Conservation (phyloP, 2,888 invertebrate genomes). For the Nasonovia ribisnigri region DNA sequence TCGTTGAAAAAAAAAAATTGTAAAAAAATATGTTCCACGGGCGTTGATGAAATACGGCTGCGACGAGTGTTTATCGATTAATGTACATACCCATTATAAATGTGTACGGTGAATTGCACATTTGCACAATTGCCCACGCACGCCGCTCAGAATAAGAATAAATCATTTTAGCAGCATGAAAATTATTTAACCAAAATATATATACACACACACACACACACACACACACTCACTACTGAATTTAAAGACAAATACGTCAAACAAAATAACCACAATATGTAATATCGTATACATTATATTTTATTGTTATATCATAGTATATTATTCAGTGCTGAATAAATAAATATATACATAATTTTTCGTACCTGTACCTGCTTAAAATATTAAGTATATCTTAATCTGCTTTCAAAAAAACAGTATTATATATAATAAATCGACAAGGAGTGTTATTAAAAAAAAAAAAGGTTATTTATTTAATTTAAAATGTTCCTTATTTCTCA, state of each 20-base stretch:
- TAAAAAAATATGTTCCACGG: neutral
- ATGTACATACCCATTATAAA: neutral
- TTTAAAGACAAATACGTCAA: neutral
- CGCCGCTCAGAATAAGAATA: neutral
- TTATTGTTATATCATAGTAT: neutral
- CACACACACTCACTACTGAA: neutral
- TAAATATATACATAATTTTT: neutral
- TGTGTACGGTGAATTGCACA: neutral
- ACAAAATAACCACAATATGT: neutral
- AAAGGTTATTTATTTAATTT: neutral
- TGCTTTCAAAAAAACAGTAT: neutral
- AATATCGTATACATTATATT: neutral
- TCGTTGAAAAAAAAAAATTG: neutral
- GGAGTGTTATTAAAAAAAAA: neutral
- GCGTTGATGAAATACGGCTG: neutral
- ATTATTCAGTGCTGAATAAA: neutral
- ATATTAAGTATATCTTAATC: neutral
- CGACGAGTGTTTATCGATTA: slow-evolving; percentile 5
- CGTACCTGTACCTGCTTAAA: neutral
- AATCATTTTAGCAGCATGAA: neutral
- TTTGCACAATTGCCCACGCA: neutral
- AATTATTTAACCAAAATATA: neutral
- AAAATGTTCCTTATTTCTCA: neutral
- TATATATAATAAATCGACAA: neutral
- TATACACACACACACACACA: too few species aligned